Evolutionary conservation across 2,888 invertebrate species (phyloP), one percentile per base, ranked within the genome.

Genomic region (Brachyopa scutellaris): DNA sequence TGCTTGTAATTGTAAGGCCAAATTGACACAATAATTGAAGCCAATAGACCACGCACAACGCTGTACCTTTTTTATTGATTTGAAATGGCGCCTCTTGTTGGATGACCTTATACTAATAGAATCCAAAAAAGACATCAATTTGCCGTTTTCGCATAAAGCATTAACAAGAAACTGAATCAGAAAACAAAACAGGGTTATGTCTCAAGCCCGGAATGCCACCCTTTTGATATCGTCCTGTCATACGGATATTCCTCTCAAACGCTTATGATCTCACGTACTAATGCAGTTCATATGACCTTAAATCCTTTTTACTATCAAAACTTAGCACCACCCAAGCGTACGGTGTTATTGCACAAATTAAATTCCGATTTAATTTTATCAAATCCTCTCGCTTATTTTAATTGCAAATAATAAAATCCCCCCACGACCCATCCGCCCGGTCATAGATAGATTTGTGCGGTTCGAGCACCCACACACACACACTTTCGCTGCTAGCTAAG

Each of bases 331-430:
- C 38, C 67, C 73, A 49, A 70, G 15, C 38, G 49, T 3, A 2
- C 13, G 1, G 13, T 42, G 57, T 57, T 36, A 36, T 36, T 61
- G 61, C 23, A 42, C 23, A 47, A 79, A 73, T 55, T 69, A 57
- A 62, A 80, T 62, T 62, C 15, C 74, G 67, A 70, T 76, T 66
- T 51, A 64, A 82, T 76, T 76, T 74, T 51, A 70, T 76, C 59
- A 51, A 69, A 76, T 64, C 59, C 51, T 19, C 29, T 42, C 29
- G 59, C 69, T 70, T 64, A 64, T 76, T 80, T 80, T 80, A 76
- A 76, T 80, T 80, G 69, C 70, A 70, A 76, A 76, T 80, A 59
- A 61, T 66, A 66, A 73, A 79, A 64, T 51, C 45, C 36, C 15
- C 21, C 7, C 9, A 17, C 13, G 4, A 5, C 11, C 8, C 33